phyloP scores from a whole-genome alignment of 53 echinoderm and acorn worm species.

The Zoroaster sp. region DNA sequence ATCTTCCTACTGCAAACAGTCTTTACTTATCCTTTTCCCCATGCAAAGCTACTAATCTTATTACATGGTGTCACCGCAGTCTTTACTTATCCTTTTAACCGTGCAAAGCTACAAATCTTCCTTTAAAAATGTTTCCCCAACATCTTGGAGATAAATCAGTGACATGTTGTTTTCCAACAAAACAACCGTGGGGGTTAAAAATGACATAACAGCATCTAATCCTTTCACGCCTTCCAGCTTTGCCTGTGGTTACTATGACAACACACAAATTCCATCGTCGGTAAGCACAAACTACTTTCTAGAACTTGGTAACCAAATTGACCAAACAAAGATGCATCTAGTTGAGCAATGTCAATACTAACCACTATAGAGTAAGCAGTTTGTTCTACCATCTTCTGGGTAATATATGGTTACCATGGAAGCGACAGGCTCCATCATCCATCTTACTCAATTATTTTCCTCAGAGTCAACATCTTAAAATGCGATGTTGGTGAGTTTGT shows the following conservation, averaged over 20 bases:
- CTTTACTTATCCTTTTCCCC: too few species aligned
- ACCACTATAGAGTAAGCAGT: background rate
- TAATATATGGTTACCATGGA: conserved; percentile 20
- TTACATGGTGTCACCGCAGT: too few species aligned
- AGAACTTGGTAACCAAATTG: background rate
- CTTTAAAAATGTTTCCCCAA: background rate
- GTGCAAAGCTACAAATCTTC: background rate
- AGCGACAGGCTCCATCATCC: background rate
- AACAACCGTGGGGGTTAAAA: background rate
- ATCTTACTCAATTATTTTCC: background rate
- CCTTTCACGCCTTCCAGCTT: background rate
- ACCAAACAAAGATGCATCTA: background rate
- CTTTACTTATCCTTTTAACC: background rate
- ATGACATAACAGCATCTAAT: background rate
- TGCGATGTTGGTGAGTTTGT: background rate
- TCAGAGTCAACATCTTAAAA: conserved; percentile 5
- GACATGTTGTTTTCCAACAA: background rate
- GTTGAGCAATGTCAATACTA: background rate
- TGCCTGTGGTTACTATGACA: background rate
- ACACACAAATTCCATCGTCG: conserved; percentile 13
- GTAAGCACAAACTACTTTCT: background rate
- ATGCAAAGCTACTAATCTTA: too few species aligned
- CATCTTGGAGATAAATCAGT: too few species aligned
- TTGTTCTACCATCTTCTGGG: background rate
- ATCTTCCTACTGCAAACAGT: too few species aligned